These are phyloP conservation scores for Uria lomvia DNA, from an alignment of 2,113 vertebrate species.

Conservation along the genomic window DNA sequence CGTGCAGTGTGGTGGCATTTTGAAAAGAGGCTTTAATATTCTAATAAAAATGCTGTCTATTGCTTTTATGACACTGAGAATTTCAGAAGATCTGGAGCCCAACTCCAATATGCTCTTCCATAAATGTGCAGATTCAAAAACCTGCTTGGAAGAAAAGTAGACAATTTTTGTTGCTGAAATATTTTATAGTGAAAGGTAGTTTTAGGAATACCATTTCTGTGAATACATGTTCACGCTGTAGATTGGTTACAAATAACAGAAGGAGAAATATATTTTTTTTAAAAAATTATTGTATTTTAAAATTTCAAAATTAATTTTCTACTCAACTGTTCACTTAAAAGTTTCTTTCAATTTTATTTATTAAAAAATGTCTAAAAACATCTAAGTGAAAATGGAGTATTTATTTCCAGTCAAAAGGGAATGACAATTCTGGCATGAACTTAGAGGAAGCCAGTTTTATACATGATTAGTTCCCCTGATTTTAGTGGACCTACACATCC, in stretches of 20 bases:
- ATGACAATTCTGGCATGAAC: not conserved
- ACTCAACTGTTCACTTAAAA: not conserved
- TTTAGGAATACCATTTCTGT: not conserved
- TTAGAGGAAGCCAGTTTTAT: not conserved
- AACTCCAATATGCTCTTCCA: not conserved
- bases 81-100: not conserved
- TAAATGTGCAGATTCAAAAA: not conserved
- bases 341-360: not conserved
- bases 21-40: not conserved
- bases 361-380: not conserved
- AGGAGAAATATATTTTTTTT: accelerated
- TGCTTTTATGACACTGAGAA: not conserved
- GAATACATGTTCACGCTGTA: not conserved
- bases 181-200: not conserved
- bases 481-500: not conserved
- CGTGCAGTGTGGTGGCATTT: accelerated
- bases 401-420: not conserved
- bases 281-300: not conserved
- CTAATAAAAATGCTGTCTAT: not conserved
- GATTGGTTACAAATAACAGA: not conserved
- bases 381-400: not conserved
- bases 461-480: not conserved
- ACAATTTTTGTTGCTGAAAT: not conserved
- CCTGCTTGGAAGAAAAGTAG: not conserved
- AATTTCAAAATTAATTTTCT: not conserved